Base-by-base conservation (phyloP, 2,888 invertebrate species). In the Augiades crinisus region DNA sequence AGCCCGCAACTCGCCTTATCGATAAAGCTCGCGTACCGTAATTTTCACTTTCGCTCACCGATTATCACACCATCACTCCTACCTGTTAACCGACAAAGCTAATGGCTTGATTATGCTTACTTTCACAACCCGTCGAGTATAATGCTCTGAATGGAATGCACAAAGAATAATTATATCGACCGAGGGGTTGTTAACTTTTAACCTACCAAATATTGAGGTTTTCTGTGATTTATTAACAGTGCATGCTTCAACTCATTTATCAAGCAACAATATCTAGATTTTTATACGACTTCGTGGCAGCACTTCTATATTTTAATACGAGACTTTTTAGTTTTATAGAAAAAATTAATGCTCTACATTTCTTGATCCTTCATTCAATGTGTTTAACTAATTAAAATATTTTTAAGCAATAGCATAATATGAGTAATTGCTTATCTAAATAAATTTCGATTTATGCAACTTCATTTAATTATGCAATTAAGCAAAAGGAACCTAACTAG, bases 1-100 rank as follows among this genome's bases (percentile, higher is more conserved):
- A 55, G 57, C 55, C 49, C 50, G 57, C 49, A 55, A 58, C 58
- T 53, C 53, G n/a, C 47, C 62, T 62, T 64, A 63, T 64, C 65
- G 64, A 63, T 61, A 65, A 63, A 65, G 63, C 67, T 56, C 56
- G 58, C 58, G 58, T 56, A 53, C 57, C 52, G n/a, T 58, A 58
- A 60, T 59, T 57, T 58, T 56, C 27, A 51, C 37, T 38, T 31
- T 41, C 53, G 46, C 36, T 58, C 49, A 60, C 56, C 59, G 57
- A 64, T 61, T 60, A 63, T 54, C 59, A 55, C 55, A 41, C 44
- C 44, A 57, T 61, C 55, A 55, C 44, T 37, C 40, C 56, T 58
- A 60, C 54, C 58, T 56, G 56, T 60, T 58, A 40, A 41, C 40
- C 33, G 47, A 58, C 36, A 49, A 56, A 46, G 52, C n/a, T 27